Percentiles rank a stretch among this genome's conserved stretches.
Evolutionary conservation across 1,140 invertebrate genomes (phyloP).

Genomic region (Ceratoteleas bidentatus): DNA sequence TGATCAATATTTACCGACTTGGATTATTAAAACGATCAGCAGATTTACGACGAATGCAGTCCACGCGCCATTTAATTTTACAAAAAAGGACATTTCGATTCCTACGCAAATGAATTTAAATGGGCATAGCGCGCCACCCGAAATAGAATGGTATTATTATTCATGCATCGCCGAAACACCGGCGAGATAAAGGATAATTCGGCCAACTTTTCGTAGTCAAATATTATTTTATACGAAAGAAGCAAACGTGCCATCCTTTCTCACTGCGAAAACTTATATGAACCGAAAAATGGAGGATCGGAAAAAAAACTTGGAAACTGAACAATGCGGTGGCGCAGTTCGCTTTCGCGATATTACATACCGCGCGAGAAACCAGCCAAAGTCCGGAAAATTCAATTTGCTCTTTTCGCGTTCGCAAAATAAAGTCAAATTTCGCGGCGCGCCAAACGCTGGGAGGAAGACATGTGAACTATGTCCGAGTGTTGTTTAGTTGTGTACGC

Average conservation of each 20-base stretch:
- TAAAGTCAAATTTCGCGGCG: slow-evolving; percentile 30
- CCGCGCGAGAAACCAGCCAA: slow-evolving; percentile 12
- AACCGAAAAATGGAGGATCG: slow-evolving; percentile 6
- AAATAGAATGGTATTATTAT: background rate
- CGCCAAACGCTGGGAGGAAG: slow-evolving; percentile 15
- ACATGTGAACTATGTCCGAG: slow-evolving; percentile 13
- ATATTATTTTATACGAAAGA: slow-evolving; percentile 17
- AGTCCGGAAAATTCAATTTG: slow-evolving; percentile 27
- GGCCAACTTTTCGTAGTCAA: slow-evolving; percentile 17
- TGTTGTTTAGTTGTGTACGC: slow-evolving; percentile 9
- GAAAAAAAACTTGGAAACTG: slow-evolving; percentile 13
- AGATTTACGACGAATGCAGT: slow-evolving; percentile 21
- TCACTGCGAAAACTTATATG: slow-evolving; percentile 4
- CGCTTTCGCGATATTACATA: slow-evolving; percentile 10
- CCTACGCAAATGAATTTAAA: background rate
- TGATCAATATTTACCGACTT: slow-evolving; percentile 41
- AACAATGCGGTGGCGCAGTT: slow-evolving; percentile 6
- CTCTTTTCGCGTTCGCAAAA: slow-evolving; percentile 15
- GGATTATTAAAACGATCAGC: slow-evolving; percentile 29
- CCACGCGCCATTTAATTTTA: slow-evolving; percentile 11
- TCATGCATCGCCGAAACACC: background rate
- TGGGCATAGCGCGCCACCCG: background rate
- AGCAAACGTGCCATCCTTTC: slow-evolving; percentile 29
- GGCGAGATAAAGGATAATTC: background rate
- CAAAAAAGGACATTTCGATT: background rate